phyloP scores from a whole-genome alignment of 2,113 vertebrate genomes.

The Esox niger region DNA sequence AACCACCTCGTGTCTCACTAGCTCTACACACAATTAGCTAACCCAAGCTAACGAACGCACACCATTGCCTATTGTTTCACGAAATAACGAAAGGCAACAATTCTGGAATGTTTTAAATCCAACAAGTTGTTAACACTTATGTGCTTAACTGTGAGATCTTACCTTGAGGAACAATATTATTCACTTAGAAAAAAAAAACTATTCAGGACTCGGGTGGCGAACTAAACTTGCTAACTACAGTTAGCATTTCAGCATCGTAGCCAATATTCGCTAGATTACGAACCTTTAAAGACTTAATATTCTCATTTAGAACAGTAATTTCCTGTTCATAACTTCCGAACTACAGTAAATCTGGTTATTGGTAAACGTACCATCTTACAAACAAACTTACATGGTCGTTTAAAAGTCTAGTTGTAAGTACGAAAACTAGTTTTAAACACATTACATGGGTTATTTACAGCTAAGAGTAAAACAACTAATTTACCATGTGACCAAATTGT shows the following conservation, averaged over 20 bases:
- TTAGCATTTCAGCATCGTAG: constrained; percentile 71
- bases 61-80: constrained; percentile 13
- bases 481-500: not conserved
- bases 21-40: constrained; percentile 70
- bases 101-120: not conserved
- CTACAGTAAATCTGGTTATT: not conserved
- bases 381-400: not conserved
- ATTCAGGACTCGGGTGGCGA: constrained; percentile 47
- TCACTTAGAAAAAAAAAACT: constrained; percentile 64
- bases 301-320: constrained; percentile 15
- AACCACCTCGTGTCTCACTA: constrained; percentile 78
- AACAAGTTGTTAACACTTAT: constrained; percentile 37
- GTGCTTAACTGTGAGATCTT: not conserved
- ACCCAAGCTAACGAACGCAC: constrained; percentile 52
- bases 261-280: constrained; percentile 18
- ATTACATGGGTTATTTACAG: not conserved
- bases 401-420: not conserved
- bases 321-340: not conserved
- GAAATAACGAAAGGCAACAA: constrained; percentile 13
- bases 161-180: constrained; percentile 18
- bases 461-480: not conserved
- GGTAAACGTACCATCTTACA: not conserved
- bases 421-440: not conserved
- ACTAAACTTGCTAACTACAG: constrained; percentile 75
- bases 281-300: constrained; percentile 65